Evolutionary conservation across 2,113 vertebrate genomes (phyloP).

Genomic region (Chlamydotis undulata): DNA sequence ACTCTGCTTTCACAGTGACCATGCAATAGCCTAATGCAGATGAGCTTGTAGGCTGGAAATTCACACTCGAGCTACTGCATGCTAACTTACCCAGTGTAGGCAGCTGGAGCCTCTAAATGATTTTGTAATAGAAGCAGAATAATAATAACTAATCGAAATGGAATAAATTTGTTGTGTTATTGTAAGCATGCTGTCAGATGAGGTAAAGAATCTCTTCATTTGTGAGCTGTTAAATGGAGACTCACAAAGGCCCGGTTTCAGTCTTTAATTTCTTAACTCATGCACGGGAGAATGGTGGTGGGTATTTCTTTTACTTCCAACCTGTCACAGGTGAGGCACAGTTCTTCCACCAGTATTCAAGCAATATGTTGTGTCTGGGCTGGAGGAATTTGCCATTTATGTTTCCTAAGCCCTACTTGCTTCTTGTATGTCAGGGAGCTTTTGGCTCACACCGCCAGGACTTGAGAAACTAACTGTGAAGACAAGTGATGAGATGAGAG

Average conservation of each 20-base stretch:
- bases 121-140: neutral
- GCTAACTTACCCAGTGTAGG: neutral
- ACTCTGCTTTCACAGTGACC: neutral
- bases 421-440: neutral
- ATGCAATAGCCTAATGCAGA: neutral
- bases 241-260: neutral
- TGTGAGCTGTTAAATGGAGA: neutral
- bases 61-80: neutral
- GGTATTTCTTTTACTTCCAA: neutral
- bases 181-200: neutral
- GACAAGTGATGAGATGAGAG: neutral
- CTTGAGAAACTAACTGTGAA: neutral
- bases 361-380: neutral
- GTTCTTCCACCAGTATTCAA: neutral
- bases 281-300: neutral
- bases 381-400: neutral
- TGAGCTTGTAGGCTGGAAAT: neutral
- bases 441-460: rapidly evolving
- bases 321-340: neutral
- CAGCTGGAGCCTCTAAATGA: neutral
- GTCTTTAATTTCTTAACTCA: neutral
- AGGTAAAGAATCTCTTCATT: neutral
- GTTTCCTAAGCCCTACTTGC: neutral
- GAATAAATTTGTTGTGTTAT: neutral
- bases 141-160: neutral